These are phyloP conservation scores for Diarsia mendica DNA, from an alignment of 2,888 invertebrate genomes.

Conservation along the genomic window DNA sequence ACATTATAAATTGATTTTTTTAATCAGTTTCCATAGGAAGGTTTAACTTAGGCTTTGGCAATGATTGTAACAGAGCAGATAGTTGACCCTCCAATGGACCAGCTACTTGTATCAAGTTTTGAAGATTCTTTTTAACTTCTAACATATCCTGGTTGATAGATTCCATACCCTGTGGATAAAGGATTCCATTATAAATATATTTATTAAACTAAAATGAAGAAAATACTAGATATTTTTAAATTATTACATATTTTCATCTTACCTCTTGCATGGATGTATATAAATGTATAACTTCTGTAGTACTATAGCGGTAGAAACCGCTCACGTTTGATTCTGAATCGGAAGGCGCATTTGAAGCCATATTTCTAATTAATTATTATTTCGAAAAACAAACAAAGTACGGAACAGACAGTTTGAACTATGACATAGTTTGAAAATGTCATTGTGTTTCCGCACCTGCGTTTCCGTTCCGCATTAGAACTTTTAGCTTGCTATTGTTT, in stretches of 20 bases:
- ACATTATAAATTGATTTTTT: not conserved
- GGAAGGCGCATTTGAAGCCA: constrained; percentile 82
- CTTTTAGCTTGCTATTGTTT: not conserved
- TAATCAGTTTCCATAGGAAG: constrained; percentile 82
- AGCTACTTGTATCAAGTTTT: constrained; percentile 76
- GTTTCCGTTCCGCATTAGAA: not conserved
- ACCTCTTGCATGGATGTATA: constrained; percentile 84
- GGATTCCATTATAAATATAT: constrained; percentile 3
- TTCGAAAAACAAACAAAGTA: not conserved
- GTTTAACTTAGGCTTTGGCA: constrained; percentile 78
- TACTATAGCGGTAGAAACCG: constrained; percentile 84
- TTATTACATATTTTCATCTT: constrained; percentile 29
- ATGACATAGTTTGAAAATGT: constrained; percentile 10
- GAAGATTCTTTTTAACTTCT: constrained; percentile 84
- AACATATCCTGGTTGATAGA: constrained; percentile 84
- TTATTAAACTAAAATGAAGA: not conserved
- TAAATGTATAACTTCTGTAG: constrained; percentile 80
- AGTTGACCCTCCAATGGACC: constrained; percentile 84
- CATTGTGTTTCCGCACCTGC: not conserved
- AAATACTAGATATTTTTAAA: not conserved
- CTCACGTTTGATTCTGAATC: constrained; percentile 87
- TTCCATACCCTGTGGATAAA: constrained; percentile 82
- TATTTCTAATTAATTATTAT: constrained; percentile 49
- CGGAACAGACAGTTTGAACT: constrained; percentile 1
- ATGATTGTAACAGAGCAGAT: constrained; percentile 76